Base-by-base conservation (phyloP, 2,113 vertebrate species). In the Romanogobio albipinnatus region DNA sequence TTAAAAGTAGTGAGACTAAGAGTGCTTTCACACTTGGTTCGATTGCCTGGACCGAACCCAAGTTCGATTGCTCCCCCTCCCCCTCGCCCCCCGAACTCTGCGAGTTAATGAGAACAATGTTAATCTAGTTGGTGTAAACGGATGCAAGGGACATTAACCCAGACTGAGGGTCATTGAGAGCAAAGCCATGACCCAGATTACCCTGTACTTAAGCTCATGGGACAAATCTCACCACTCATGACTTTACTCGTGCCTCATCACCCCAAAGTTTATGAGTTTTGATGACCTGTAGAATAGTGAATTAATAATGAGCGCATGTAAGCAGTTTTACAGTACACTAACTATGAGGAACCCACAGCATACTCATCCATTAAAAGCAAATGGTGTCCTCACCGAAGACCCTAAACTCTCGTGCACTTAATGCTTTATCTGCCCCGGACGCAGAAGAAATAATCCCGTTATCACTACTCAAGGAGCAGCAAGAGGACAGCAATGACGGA, bases 391-490 rank as follows among this genome's bases (percentile, higher is more conserved):
- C 22, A 24, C 5, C 6, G 14, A 51, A 61, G 10, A 43, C 36
- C 19, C 36, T 79, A 64, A 51, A 0, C 45, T 33, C 14, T 22
- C 1, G 5, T 68, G 24, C 77, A 66, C 61, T 33, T 66, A 66
- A 51, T 68, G 59, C 45, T 81, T 68, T 62, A 81, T 53, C 45
- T 22, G 17, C 66, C 45, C 61, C 5, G 15, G 22, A 66, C 64
- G 4, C 45, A 3, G 61, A 24, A 11, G 5, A 62, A 51, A 68
- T 68, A 81, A 81, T 81, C 61, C 78, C 10, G 43, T 81, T 33
- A 68, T 45, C 33, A 24, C n/a, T 66, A 51, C 45, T 81, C 24
- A 81, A 64, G 78, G 43, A 81, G 59, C 43, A 68, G 61, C 26
- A 9, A 22, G 26, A 66, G 43, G 43, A 64, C 78, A 68, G 43